Conservation (phyloP, 92 coral and sea anemone genomes). For the Epizoanthus ramosus region DNA sequence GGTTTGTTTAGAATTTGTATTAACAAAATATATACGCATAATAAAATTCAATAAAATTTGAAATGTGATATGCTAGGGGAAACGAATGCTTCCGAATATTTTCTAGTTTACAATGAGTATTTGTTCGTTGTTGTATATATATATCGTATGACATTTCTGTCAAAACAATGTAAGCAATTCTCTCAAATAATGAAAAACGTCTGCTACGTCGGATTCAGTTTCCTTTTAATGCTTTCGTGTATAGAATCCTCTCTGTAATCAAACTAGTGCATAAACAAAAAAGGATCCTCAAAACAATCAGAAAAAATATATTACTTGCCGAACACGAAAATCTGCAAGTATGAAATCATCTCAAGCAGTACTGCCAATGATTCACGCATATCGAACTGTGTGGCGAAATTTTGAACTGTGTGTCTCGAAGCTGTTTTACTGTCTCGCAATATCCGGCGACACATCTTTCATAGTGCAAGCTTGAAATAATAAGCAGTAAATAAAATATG, state of each 20-base stretch:
- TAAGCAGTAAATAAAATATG: not conserved
- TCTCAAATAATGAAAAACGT: not conserved
- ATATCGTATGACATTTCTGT: conserved; percentile 1
- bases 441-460: not conserved
- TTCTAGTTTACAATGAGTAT: not conserved
- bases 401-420: too few relatives aligned
- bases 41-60: not conserved
- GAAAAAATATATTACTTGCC: too few relatives aligned
- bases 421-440: too few relatives aligned
- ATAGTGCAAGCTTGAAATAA: not conserved
- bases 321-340: too few relatives aligned
- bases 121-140: not conserved
- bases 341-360: too few relatives aligned
- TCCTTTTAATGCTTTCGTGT: too few relatives aligned
- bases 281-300: too few relatives aligned
- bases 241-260: too few relatives aligned
- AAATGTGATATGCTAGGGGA: not conserved
- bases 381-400: too few relatives aligned
- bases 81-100: not conserved
- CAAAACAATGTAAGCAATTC: not conserved
- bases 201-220: too few relatives aligned
- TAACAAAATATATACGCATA: not conserved
- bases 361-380: too few relatives aligned
- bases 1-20: not conserved
- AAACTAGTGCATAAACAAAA: too few relatives aligned